Percentiles rank a stretch among this genome's conserved stretches.
These are phyloP conservation scores for Clusia tigrina DNA, from an alignment of 2,888 invertebrate genomes.

Conservation along the genomic window DNA sequence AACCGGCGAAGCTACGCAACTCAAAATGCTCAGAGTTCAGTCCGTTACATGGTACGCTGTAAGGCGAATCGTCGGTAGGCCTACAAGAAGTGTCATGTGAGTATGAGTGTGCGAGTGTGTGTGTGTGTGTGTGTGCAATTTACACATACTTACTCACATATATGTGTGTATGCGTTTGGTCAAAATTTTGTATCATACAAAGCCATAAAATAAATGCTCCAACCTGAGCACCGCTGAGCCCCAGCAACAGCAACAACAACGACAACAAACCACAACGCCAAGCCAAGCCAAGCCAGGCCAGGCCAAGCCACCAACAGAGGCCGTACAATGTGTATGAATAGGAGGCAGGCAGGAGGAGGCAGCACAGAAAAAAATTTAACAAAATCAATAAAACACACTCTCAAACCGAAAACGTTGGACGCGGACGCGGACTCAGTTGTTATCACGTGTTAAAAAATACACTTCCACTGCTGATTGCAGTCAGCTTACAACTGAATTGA, in stretches of 20 bases:
- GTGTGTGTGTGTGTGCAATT: no score
- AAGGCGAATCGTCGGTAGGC: no score
- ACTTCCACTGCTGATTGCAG: constrained; percentile 62
- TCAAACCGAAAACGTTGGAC: constrained; percentile 25
- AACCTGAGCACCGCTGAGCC: constrained; percentile 28
- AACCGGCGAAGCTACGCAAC: no score
- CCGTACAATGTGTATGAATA: constrained; percentile 26
- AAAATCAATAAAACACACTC: constrained; percentile 49
- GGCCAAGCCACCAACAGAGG: neutral
- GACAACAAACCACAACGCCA: neutral
- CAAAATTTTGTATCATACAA: no score
- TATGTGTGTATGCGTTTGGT: no score
- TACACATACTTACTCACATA: no score
- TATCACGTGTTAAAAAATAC: constrained; percentile 31
- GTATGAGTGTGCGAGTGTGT: no score
- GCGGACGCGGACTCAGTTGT: neutral
- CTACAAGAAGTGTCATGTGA: no score
- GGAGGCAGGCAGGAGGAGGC: constrained; percentile 26
- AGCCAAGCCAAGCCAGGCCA: neutral
- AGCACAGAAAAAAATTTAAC: constrained; percentile 29
- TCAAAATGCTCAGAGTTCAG: no score
- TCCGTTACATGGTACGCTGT: no score
- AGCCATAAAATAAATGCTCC: no score
- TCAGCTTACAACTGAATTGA: constrained; percentile 63
- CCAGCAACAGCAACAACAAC: constrained; percentile 2